A percentile compares a stretch with the other conserved stretches of the same genome.
phyloP scores from a whole-genome alignment of 2,888 invertebrate species.

The Metopia argyrocephala region DNA sequence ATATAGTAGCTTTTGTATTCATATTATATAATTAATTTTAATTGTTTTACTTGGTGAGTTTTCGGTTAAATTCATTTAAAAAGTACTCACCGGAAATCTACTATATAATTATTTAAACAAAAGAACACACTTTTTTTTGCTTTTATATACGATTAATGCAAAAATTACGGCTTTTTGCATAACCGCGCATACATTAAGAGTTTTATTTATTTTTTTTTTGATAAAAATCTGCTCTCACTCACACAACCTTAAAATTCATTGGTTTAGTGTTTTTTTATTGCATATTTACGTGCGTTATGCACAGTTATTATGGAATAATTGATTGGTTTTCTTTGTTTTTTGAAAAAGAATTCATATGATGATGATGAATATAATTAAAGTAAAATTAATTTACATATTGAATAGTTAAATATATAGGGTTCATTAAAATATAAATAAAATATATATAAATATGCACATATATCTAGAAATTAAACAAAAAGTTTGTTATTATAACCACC shows the following conservation, averaged over 20 bases:
- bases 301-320: too few species aligned
- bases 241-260: neutral
- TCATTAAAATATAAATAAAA: constrained; percentile 70
- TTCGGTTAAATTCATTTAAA: neutral
- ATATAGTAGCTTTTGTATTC: neutral
- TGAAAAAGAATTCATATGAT: constrained; percentile 16
- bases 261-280: too few species aligned
- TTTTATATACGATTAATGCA: neutral
- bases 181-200: constrained; percentile 10
- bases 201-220: too few species aligned
- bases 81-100: neutral
- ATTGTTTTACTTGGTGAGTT: neutral
- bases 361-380: constrained; percentile 69
- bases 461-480: constrained; percentile 15
- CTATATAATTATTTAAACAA: neutral
- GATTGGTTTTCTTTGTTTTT: constrained; percentile 15
- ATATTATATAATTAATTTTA: neutral
- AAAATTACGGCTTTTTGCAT: neutral
- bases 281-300: neutral
- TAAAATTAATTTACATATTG: constrained; percentile 74
- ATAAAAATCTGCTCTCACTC: neutral
- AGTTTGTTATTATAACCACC: constrained; percentile 43
- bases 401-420: constrained; percentile 75
- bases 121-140: neutral
- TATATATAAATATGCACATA: neutral